Percentiles rank a stretch among this genome's conserved stretches.
These are phyloP conservation scores for Drosophila miranda DNA, from an alignment of 1,140 invertebrate genomes.

Conservation along the genomic window DNA sequence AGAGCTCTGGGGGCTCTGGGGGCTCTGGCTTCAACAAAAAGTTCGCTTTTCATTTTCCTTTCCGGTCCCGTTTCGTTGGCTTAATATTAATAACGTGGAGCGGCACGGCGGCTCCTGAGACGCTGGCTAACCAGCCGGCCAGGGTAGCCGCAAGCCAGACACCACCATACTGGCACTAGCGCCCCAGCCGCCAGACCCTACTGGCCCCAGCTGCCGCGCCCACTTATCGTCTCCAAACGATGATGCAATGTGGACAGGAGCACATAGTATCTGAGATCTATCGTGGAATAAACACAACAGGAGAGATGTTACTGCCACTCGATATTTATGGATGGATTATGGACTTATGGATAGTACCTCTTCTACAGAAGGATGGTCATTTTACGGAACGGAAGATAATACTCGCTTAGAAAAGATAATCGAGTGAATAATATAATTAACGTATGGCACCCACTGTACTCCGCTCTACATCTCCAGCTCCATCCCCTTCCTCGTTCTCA, in stretches of 20 bases:
- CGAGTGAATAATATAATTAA: no score
- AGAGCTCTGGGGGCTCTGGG: not conserved
- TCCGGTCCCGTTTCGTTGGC: conserved; percentile 35
- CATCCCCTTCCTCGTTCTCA: not conserved
- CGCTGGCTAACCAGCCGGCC: conserved; percentile 19
- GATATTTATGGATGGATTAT: no score
- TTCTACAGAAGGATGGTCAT: no score
- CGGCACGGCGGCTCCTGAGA: conserved; percentile 9
- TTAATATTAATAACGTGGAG: conserved; percentile 48
- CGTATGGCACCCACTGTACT: no score
- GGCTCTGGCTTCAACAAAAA: conserved; percentile 16
- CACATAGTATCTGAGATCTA: no score
- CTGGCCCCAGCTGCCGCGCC: conserved; percentile 13
- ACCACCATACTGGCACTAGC: no score
- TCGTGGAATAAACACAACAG: not conserved
- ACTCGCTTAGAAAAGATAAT: no score
- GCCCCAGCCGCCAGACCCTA: no score
- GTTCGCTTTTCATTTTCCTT: conserved; percentile 56
- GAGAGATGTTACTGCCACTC: no score
- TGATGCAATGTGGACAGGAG: conserved; percentile 25
- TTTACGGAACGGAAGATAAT: no score
- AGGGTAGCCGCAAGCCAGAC: no score
- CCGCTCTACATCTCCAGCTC: not conserved
- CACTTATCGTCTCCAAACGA: conserved; percentile 4
- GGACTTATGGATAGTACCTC: no score